Evolutionary conservation across 1,140 invertebrate genomes (phyloP).

Genomic region (Papilio machaon): DNA sequence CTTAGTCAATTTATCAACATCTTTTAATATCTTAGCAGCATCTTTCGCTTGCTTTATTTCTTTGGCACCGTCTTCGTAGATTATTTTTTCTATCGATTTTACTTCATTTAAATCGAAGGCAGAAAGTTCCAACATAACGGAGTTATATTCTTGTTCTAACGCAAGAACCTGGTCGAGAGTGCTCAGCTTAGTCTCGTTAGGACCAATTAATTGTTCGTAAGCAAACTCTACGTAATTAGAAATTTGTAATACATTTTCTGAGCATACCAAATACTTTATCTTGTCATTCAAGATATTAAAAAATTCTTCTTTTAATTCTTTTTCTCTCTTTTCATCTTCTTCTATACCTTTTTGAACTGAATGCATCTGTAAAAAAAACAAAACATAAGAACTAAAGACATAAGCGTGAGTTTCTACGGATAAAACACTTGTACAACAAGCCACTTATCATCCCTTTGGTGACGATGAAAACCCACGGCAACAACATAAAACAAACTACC

Average conservation of each 20-base stretch:
- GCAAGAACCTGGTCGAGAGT: slow-evolving; percentile 83
- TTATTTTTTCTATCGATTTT: slow-evolving; percentile 81
- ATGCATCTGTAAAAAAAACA: slow-evolving; percentile 61
- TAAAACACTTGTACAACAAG: too few species aligned
- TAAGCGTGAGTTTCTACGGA: background rate
- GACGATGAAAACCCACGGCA: background rate
- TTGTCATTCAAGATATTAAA: slow-evolving; percentile 55
- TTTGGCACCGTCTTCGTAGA: slow-evolving; percentile 82
- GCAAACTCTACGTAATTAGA: slow-evolving; percentile 85
- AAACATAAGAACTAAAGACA: background rate
- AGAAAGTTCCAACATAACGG: slow-evolving; percentile 82
- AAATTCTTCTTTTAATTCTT: slow-evolving; percentile 61
- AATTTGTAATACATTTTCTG: slow-evolving; percentile 82
- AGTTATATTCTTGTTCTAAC: slow-evolving; percentile 84
- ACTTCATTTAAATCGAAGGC: slow-evolving; percentile 82
- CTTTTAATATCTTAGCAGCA: slow-evolving; percentile 82
- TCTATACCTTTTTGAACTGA: slow-evolving; percentile 62
- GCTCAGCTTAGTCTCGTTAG: slow-evolving; percentile 82
- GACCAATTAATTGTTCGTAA: slow-evolving; percentile 83
- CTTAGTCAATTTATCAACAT: slow-evolving; percentile 80
- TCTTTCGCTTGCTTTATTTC: slow-evolving; percentile 82
- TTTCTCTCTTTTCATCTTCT: slow-evolving; percentile 60
- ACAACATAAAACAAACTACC: slow-evolving; percentile 34
- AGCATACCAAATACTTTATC: slow-evolving; percentile 77
- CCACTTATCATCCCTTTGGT: too few species aligned